Percentiles rank a stretch among this genome's conserved stretches.
These are phyloP conservation scores for Psephotus haematonotus DNA, from an alignment of 2,113 vertebrate species.

Conservation along the genomic window DNA sequence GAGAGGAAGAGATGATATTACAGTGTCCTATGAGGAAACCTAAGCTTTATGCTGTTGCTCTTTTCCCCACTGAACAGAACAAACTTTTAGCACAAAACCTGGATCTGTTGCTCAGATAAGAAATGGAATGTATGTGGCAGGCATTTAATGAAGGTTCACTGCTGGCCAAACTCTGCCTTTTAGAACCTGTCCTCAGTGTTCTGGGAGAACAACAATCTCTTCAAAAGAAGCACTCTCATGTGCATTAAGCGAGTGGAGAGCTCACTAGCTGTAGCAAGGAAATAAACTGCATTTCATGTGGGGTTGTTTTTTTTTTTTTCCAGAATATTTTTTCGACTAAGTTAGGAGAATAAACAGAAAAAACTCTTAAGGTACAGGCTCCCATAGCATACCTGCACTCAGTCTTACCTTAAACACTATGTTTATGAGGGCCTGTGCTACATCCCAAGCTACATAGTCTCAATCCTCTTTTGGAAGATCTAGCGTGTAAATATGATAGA, in stretches of 20 bases:
- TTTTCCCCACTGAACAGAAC: not conserved
- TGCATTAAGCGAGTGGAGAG: not conserved
- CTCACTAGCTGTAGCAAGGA: not conserved
- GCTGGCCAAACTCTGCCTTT: not conserved
- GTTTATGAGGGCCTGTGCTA: not conserved
- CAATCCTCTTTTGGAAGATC: not conserved
- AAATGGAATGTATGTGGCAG: not conserved
- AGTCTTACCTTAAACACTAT: not conserved
- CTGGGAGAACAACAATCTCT: not conserved
- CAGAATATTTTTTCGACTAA: not conserved
- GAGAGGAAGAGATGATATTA: not conserved
- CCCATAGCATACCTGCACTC: not conserved
- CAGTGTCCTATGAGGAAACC: not conserved
- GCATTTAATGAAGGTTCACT: not conserved
- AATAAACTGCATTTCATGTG: not conserved
- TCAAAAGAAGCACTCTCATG: not conserved
- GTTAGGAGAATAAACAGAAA: not conserved
- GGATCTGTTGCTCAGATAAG: not conserved
- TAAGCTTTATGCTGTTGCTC: not conserved
- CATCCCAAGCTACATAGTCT: not conserved
- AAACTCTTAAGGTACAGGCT: not conserved
- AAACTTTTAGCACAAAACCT: not conserved
- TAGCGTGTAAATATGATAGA: not conserved
- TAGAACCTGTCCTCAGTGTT: not conserved
- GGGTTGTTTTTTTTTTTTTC: not conserved